Base-by-base conservation (phyloP, 2,797 vertebrate species). In the Molossus molossus region DNA sequence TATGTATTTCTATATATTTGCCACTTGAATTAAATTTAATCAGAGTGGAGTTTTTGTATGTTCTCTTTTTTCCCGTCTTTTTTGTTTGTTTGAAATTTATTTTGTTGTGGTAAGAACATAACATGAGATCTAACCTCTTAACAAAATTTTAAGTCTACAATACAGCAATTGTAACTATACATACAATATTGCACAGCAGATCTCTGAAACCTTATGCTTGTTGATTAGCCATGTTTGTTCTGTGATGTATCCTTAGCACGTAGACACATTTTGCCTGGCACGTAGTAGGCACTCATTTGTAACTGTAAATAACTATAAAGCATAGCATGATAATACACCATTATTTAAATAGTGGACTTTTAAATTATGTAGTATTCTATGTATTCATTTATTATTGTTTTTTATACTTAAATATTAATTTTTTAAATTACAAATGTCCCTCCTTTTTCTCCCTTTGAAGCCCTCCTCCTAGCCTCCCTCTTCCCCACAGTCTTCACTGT, bases 11-110 rank as follows among this genome's bases (percentile, higher is more conserved):
- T 20, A 55, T 75, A 29, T 85, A 67, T 81, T 85, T 86, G 23
- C 27, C n/a, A 53, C n/a, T 85, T 69, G 53, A 94, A 82, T 81
- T 81, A 94, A 83, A 4, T 84, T 86, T 50, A 79, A 64, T 81
- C 20, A 85, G 40, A 83, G 37, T 72, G 13, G 9, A 0, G 6
- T 33, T 90, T 92, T 72, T 77, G 13, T 70, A 25, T 48, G 29
- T 90, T 95, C 9, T 65, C 60, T 37, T 57, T 62, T 15, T 55
- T 33, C 15, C 14, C 17, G 14, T 67, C 23, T 48, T 48, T 82
- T 73, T 64, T 60, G 53, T 40, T 82, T 89, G 45, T 65, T 64
- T 77, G 87, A 67, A 89, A 40, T 67, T 84, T 45, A 45, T 45
- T 69, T 79, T 45, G 33, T 29, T 65, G 9, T 76, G 60, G 27